A percentile compares a stretch with the other conserved stretches of the same genome.
Evolutionary conservation across 2,113 vertebrate species (phyloP).

Genomic region (Cepphus grylle): DNA sequence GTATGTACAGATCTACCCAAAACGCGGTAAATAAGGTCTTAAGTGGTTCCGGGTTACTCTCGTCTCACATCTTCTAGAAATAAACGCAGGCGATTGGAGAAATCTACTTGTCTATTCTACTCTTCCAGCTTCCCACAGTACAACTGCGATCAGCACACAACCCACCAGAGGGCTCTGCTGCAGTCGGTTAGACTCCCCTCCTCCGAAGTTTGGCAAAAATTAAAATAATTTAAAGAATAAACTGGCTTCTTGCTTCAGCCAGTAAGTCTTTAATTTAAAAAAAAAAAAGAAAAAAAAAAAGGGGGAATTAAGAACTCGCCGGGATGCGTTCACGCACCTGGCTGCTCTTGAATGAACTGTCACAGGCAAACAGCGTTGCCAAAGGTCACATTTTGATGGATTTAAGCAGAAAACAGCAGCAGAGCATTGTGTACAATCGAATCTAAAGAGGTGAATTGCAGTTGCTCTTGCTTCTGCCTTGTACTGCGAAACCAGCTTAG

Average conservation of each 20-base stretch:
- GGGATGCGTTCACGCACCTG: neutral
- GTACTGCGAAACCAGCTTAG: neutral
- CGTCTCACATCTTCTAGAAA: neutral
- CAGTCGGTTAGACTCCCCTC: neutral
- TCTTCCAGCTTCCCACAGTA: neutral
- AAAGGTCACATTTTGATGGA: neutral
- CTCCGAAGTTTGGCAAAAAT: neutral
- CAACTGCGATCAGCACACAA: neutral
- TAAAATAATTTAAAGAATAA: conserved; percentile 7
- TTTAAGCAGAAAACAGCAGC: neutral
- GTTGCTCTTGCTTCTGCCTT: neutral
- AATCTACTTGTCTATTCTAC: neutral
- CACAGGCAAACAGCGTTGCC: neutral
- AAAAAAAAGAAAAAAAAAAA: neutral
- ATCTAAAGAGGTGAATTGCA: neutral
- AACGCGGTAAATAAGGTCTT: neutral
- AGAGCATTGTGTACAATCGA: neutral
- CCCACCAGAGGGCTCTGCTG: neutral
- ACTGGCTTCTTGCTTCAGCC: neutral
- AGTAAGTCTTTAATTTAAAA: neutral
- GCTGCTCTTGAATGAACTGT: neutral
- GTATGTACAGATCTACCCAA: neutral
- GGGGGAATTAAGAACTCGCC: neutral
- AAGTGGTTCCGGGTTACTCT: neutral
- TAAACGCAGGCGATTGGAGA: neutral